Base-by-base conservation (phyloP, 2,797 vertebrate genomes). In the Coccyzus lansbergi region DNA sequence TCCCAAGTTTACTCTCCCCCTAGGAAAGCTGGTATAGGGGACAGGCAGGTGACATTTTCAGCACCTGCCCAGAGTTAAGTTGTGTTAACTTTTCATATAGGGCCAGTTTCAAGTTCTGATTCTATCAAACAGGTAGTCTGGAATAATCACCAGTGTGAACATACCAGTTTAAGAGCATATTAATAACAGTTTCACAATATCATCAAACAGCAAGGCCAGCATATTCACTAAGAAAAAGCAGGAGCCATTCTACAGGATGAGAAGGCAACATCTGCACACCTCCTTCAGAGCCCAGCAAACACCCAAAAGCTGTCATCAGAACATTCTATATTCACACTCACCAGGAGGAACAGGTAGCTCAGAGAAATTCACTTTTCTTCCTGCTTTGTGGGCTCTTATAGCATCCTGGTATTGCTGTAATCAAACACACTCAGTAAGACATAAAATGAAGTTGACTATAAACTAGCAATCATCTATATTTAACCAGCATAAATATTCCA, bases 351-450 rank as follows among this genome's bases (percentile, higher is more conserved):
- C 98, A 21, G 99, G 99, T 55, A 99, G 97, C 95, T 99, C 99
- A 2, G 98, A 98, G 92, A 99, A 99, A 97, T 99, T 97, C 40
- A 99, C 98, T 28, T 97, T 95, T 96, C 97, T 98, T 51, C 99
- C 99, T 34, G 98, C 98, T 97, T 98, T 99, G 95, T 99, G 98
- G 46, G 98, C 92, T 90, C 98, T 98, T 88, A 99, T 98, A 93
- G 99, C 99, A 88, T 98, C 98, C 93, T 99, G 99, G 97, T 99
- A 99, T 99, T 99, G 99, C 99, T 99, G 97, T 20, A 95, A 95
- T 49, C 26, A 94, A 83, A 94, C 34, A 78, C 34, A 76, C 19
- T 60, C 33, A 36, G 42, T 93, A 70, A 94, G 83, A 75, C 26
- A 67, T 26, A 59, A 49, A 60, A 31, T 3, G 46, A 49, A 92